phyloP scores from a whole-genome alignment of 1,140 invertebrate genomes.

The Lepidurus arcticus region DNA sequence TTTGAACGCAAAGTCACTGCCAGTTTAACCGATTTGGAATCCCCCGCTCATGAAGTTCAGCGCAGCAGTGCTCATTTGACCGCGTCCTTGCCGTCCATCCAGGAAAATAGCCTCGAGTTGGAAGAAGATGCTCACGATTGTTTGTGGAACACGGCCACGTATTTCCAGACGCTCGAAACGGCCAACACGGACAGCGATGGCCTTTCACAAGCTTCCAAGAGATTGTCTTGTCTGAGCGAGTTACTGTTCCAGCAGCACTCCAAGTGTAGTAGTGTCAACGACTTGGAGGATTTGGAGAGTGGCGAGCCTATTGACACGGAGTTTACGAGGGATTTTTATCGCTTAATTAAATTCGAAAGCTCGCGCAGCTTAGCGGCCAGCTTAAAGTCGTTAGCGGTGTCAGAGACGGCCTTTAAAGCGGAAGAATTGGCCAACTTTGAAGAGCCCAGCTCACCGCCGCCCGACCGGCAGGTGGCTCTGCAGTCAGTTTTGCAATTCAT shows the following conservation, averaged over 20 bases:
- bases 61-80: constrained; percentile 31
- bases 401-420: neutral
- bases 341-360: constrained; percentile 71
- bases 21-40: constrained; percentile 31
- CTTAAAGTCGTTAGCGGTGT: constrained; percentile 22
- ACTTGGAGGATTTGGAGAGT: constrained; percentile 45
- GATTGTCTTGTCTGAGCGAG: neutral
- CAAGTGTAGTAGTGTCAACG: neutral
- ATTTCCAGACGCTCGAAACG: constrained; percentile 42
- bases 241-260: constrained; percentile 6
- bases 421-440: neutral
- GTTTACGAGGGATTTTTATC: constrained; percentile 69
- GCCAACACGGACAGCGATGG: neutral
- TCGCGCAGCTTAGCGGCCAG: constrained; percentile 70
- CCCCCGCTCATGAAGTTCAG: constrained; percentile 33
- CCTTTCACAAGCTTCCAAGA: neutral
- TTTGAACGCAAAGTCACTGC: constrained; percentile 34
- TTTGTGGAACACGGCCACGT: constrained; percentile 62
- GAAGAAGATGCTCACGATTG: constrained; percentile 67
- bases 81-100: constrained; percentile 59
- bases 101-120: constrained; percentile 63
- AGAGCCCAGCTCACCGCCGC: constrained; percentile 37
- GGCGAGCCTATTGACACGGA: constrained; percentile 55
- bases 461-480: constrained; percentile 61
- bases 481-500: constrained; percentile 68